Conservation (phyloP, 1,140 invertebrate genomes). For the Bombus confusus region DNA sequence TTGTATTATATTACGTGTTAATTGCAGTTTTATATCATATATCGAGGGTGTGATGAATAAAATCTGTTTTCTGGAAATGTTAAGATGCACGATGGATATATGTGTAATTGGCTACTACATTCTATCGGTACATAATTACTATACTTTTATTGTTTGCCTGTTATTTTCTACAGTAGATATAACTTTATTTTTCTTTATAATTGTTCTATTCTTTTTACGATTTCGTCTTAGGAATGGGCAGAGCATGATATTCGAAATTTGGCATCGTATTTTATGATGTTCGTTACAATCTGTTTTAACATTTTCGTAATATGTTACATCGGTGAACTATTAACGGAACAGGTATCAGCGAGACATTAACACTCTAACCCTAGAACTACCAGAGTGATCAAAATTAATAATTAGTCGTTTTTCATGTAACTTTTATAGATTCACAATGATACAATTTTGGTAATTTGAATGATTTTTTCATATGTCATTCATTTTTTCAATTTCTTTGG, state of each 20-base stretch:
- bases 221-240: constrained; percentile 65
- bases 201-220: not conserved
- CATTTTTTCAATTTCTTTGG: too few relatives aligned
- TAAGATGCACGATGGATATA: constrained; percentile 73
- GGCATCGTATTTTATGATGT: constrained; percentile 45
- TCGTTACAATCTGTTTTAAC: constrained; percentile 67
- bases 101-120: constrained; percentile 74
- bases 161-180: not conserved
- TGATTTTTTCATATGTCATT: not conserved
- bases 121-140: constrained; percentile 63
- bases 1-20: not conserved
- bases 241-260: constrained; percentile 33
- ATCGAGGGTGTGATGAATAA: constrained; percentile 69
- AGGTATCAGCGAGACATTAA: constrained; percentile 54
- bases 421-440: not conserved
- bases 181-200: not conserved
- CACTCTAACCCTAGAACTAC: not conserved
- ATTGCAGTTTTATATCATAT: constrained; percentile 65
- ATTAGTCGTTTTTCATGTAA: not conserved
- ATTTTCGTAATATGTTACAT: constrained; percentile 73
- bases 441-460: not conserved
- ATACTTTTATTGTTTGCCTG: not conserved
- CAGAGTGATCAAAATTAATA: not conserved
- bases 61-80: constrained; percentile 71
- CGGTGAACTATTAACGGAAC: constrained; percentile 66